Evolutionary conservation across 2,113 vertebrate genomes (phyloP), one percentile per base, ranked within the genome.

Genomic region (Peromyscus maniculatus): DNA sequence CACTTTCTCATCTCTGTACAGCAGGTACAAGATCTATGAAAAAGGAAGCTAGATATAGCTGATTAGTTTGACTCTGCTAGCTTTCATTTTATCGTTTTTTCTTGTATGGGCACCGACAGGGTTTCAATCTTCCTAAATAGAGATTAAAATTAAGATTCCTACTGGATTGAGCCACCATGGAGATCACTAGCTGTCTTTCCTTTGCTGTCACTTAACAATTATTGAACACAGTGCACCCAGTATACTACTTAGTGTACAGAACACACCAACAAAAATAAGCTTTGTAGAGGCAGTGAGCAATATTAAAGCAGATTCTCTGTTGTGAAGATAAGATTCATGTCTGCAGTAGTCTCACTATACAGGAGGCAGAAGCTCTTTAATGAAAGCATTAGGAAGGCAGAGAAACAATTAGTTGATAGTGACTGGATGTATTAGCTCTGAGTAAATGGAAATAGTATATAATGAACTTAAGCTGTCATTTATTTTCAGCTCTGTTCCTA

Each of bases 381-480:
- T 92, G 91, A 91, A 78, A 89, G 89, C 75, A 91, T 94, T 78
- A 91, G 39, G 39, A 89, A 93, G 62, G 9, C 11, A 74, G 59
- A 22, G 69, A 71, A 88, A 91, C 7, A 84, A 31, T 89, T 94
- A 91, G 31, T 82, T 89, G 89, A 57, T 26, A 88, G 46, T 74
- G 46, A 95, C n/a, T 46, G 22, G 92, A 52, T 86, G 2, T 5
- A 64, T 84, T 95, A 77, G 6, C 57, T 89, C 12, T 92, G 49
- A 95, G 59, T 91, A 92, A 88, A 92, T 93, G 43, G n/a, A 94
- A 79, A 95, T 39, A 69, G 28, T 87, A n/a, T 55, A 17, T 89
- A 87, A 75, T 93, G 13, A 89, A 52, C 31, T n/a, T 87, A 49
- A 83, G 21, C 21, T 90, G 26, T 67, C 64, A 79, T 83, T 94